These are phyloP conservation scores for Drepana arcuata DNA, from an alignment of 1,140 invertebrate genomes.

Conservation along the genomic window DNA sequence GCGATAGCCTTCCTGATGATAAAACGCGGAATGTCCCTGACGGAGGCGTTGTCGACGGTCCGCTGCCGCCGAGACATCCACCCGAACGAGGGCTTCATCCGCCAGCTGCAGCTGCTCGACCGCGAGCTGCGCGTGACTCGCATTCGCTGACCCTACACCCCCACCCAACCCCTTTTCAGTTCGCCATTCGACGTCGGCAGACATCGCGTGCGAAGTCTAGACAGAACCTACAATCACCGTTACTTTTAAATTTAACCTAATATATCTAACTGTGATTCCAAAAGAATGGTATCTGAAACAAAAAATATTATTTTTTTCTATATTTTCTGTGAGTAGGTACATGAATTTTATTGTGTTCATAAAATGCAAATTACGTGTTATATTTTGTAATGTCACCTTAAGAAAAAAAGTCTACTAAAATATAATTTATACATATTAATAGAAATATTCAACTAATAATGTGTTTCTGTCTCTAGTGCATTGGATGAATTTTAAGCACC, in stretches of 20 bases:
- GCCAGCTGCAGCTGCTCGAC: constrained; percentile 82
- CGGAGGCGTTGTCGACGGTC: constrained; percentile 80
- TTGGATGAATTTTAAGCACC: too few species aligned
- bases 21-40: constrained; percentile 81
- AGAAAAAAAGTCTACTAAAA: too few species aligned
- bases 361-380: too few species aligned
- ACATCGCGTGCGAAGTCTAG: constrained; percentile 43
- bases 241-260: constrained; percentile 30
- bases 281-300: too few species aligned
- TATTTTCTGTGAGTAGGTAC: too few species aligned
- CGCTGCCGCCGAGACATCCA: constrained; percentile 79
- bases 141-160: constrained; percentile 52
- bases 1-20: constrained; percentile 90
- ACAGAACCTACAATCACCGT: constrained; percentile 37
- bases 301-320: too few species aligned
- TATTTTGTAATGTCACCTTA: too few species aligned
- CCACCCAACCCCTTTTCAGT: constrained; percentile 25
- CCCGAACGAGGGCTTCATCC: constrained; percentile 86
- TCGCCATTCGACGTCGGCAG: constrained; percentile 24
- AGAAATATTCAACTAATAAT: too few species aligned
- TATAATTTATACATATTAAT: too few species aligned
- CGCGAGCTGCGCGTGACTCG: constrained; percentile 69
- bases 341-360: too few species aligned
- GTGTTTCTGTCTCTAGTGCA: too few species aligned
- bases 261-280: too few species aligned